Percentiles rank a stretch among this genome's conserved stretches.
Conservation (phyloP, 1,140 invertebrate genomes). For the Zaprionus taronus region DNA sequence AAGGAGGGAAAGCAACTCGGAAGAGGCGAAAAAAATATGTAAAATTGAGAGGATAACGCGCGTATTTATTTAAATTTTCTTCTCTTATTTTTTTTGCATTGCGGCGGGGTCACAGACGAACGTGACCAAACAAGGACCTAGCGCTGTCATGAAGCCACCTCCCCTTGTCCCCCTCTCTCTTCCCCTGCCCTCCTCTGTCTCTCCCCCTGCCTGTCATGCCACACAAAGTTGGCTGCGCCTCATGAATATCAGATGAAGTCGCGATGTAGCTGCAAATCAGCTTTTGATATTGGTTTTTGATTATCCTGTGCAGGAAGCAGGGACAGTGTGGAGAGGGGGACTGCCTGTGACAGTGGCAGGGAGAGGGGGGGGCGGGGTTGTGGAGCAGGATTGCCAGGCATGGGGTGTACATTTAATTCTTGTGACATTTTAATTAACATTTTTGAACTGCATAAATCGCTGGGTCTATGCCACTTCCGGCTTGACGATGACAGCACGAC, state of each 20-base stretch:
- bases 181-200: not conserved
- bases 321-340: not conserved
- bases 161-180: not conserved
- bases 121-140: constrained; percentile 59
- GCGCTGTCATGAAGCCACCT: constrained; percentile 1
- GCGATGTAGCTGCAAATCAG: constrained; percentile 56
- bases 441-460: constrained; percentile 47
- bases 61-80: constrained; percentile 74
- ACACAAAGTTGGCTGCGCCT: constrained; percentile 31
- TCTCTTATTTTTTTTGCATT: constrained; percentile 19
- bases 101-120: constrained; percentile 53
- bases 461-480: constrained; percentile 37
- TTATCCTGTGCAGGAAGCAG: constrained; percentile 38
- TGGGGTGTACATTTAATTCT: constrained; percentile 37
- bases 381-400: not conserved
- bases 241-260: constrained; percentile 74
- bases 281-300: constrained; percentile 73
- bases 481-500: constrained; percentile 5
- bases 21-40: constrained; percentile 30
- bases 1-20: not conserved
- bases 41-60: constrained; percentile 40
- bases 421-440: constrained; percentile 76
- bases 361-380: not conserved
- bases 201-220: not conserved
- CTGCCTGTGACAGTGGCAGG: no score